A percentile compares a stretch with the other conserved stretches of the same genome.
Conservation (phyloP, 2,888 invertebrate species). For the Thysanoteuthis rhombus region DNA sequence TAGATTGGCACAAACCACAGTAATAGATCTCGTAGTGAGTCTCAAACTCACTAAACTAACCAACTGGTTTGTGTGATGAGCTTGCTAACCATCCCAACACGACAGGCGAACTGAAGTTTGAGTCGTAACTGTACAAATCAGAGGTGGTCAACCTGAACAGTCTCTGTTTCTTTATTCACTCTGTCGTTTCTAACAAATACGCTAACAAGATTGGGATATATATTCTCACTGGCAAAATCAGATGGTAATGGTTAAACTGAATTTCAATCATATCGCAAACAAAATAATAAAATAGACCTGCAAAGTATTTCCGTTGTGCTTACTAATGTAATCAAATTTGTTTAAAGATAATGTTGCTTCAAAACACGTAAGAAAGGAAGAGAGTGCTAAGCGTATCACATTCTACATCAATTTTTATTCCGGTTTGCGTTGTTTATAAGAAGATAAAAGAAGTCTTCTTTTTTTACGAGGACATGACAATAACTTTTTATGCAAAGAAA, state of each 20-base stretch:
- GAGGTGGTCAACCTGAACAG: no score
- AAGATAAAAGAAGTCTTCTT: not conserved
- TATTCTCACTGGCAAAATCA: no score
- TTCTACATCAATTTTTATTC: not conserved
- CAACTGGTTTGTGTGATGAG: no score
- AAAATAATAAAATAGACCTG: not conserved
- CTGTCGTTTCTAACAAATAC: no score
- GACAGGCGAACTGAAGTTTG: no score
- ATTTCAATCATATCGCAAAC: not conserved
- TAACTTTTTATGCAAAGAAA: not conserved
- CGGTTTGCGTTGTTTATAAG: not conserved
- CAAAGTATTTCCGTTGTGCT: not conserved
- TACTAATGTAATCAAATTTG: not conserved
- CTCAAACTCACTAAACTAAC: no score
- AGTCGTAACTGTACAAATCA: no score
- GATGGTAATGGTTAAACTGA: not conserved
- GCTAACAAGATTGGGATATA: no score
- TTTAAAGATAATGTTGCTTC: not conserved
- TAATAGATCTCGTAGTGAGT: no score
- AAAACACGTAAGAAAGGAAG: not conserved
- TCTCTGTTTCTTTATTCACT: no score
- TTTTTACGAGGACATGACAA: not conserved
- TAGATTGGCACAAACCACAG: no score
- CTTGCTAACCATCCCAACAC: no score
- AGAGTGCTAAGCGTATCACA: not conserved